Evolutionary conservation across 2,888 invertebrate species (phyloP), one percentile per base, ranked within the genome.

Genomic region (Ypsolopha sequella): DNA sequence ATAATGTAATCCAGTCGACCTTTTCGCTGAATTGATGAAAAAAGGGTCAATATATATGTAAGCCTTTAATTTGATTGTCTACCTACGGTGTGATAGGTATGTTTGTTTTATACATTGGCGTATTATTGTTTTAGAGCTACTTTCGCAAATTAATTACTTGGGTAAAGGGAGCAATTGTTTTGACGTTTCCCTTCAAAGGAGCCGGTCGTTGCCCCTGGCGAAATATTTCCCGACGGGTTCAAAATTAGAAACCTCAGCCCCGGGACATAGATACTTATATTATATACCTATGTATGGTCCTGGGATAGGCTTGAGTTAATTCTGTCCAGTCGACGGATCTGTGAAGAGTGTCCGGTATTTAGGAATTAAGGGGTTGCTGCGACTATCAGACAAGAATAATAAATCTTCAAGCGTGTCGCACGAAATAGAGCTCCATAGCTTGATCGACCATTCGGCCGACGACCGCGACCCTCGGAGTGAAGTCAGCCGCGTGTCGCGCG

Each of bases 371-470:
- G 44, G 44, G 44, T 14, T n/a, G 44, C 14, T 24, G 11, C 7
- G n/a, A 14, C n/a, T n/a, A 35, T 35, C 13, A 35, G 14, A 35
- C n/a, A 7, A 35, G 47, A 47, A 47, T 36, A 47, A 47, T 11
- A 76, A 77, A 80, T 76, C 70, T 24, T 24, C 70, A 64, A 76
- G 73, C 79, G 76, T 77, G 76, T 81, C 76, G 76, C 73, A 69
- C 68, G 68, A 78, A 76, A 73, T 74, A 70, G 68, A 73, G 72
- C 74, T 80, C 47, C 51, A 47, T 48, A 46, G 50, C 66, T 77
- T 41, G 35, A 81, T 80, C 76, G 80, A 78, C 76, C 74, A 76
- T 70, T 70, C 73, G 71, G 66, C 73, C 72, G 64, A 69, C 72
- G 72, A 66, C 62, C 65, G 68, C 66, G 61, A 63, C 68, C 62